A percentile compares a stretch with the other conserved stretches of the same genome.
phyloP scores from a whole-genome alignment of 2,888 invertebrate genomes.

The Rugalucina vietnamica region DNA sequence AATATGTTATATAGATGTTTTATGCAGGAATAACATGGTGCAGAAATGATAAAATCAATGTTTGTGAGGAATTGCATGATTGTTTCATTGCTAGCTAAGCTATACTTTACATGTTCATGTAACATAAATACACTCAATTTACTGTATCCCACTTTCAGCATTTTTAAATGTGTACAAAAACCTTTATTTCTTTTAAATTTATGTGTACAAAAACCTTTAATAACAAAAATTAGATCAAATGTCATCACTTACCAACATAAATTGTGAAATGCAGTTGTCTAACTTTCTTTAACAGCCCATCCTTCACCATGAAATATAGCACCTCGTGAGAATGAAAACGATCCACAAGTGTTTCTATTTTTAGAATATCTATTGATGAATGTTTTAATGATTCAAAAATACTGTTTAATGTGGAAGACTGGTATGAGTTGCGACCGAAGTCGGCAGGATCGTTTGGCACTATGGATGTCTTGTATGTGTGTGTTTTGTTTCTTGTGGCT shows the following conservation, averaged over 20 bases:
- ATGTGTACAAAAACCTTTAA: too few species aligned
- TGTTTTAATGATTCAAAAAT: slow-evolving; percentile 70
- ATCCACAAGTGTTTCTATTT: slow-evolving; percentile 72
- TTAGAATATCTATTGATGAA: slow-evolving; percentile 73
- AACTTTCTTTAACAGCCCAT: slow-evolving; percentile 71
- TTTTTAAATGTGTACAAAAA: too few species aligned
- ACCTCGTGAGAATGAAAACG: slow-evolving; percentile 74
- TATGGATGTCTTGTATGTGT: slow-evolving; percentile 67
- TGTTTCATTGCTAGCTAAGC: too few species aligned
- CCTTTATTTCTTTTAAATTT: too few species aligned
- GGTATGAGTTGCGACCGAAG: slow-evolving; percentile 79
- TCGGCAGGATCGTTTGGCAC: slow-evolving; percentile 81
- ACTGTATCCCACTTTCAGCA: too few species aligned
- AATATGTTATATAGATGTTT: too few species aligned
- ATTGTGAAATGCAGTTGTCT: slow-evolving; percentile 77
- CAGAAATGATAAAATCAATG: too few species aligned
- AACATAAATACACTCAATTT: too few species aligned
- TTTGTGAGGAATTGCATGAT: too few species aligned
- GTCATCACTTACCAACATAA: slow-evolving; percentile 73
- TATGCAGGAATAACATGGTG: too few species aligned
- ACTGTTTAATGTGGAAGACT: slow-evolving; percentile 79
- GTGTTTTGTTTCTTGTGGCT: slow-evolving; percentile 64
- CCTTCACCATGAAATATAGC: slow-evolving; percentile 78
- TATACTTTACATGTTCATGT: too few species aligned
- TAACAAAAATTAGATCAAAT: too few species aligned